These are phyloP conservation scores for Drosophila prolongata DNA, from an alignment of 2,888 invertebrate genomes.

Conservation along the genomic window DNA sequence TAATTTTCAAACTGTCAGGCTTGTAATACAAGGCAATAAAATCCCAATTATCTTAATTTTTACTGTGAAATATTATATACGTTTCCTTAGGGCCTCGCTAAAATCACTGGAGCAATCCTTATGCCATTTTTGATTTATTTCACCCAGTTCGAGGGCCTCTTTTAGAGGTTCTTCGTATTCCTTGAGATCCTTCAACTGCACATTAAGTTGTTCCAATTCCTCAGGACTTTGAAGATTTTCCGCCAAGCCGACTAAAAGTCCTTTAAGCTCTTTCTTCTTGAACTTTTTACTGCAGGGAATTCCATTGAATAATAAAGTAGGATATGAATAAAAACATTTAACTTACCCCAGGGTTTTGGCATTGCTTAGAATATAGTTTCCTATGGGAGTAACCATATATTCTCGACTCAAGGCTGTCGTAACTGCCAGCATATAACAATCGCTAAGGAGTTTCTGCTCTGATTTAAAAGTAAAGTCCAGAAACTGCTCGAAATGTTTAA, in stretches of 20 bases:
- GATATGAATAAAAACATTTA: neutral
- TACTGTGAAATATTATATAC: constrained; percentile 5
- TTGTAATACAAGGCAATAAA: too few relatives aligned
- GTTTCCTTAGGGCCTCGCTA: constrained; percentile 41
- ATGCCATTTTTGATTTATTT: constrained; percentile 46
- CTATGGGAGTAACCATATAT: constrained; percentile 21
- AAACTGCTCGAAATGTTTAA: constrained; percentile 33
- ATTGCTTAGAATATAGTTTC: constrained; percentile 48
- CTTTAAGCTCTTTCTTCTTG: constrained; percentile 35
- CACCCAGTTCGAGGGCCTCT: constrained; percentile 13
- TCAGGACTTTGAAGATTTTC: constrained; percentile 1
- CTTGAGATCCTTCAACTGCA: constrained; percentile 27
- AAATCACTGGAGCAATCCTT: constrained; percentile 46
- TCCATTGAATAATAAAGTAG: too few relatives aligned
- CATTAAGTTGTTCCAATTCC: constrained; percentile 22
- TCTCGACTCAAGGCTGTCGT: constrained; percentile 44
- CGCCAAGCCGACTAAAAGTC: constrained; percentile 28
- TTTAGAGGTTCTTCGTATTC: constrained; percentile 39
- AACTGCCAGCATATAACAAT: constrained; percentile 41
- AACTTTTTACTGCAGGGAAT: constrained; percentile 52
- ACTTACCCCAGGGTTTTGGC: constrained; percentile 55
- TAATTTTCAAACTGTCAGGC: too few relatives aligned
- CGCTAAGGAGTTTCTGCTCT: neutral
- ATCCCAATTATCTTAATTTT: too few relatives aligned
- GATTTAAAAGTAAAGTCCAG: constrained; percentile 47